Percentiles rank a stretch among this genome's conserved stretches.
Conservation (phyloP, 1,140 invertebrate genomes). For the Tetraneura akinire region DNA sequence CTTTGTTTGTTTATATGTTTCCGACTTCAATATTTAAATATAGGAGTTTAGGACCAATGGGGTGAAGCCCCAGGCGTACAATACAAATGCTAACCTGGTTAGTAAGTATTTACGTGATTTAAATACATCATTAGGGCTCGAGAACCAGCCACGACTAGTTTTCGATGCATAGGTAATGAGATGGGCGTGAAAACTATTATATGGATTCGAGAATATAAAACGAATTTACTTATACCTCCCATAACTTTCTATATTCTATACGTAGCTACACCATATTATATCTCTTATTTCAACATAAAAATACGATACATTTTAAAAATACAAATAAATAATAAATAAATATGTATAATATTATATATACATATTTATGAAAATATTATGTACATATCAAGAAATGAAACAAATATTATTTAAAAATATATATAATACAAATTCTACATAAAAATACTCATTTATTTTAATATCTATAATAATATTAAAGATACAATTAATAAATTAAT, state of each 20-base stretch:
- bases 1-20: conserved; percentile 48
- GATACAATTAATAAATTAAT: too few relatives aligned
- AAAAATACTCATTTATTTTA: too few relatives aligned
- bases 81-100: conserved; percentile 38
- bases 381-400: too few relatives aligned
- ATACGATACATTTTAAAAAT: too few relatives aligned
- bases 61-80: conserved; percentile 18
- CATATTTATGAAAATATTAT: too few relatives aligned
- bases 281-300: too few relatives aligned
- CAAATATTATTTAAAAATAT: too few relatives aligned
- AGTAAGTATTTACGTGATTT: conserved; percentile 40
- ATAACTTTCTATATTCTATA: too few relatives aligned
- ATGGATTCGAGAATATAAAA: conserved; percentile 14
- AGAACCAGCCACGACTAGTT: conserved; percentile 14
- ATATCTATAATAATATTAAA: too few relatives aligned
- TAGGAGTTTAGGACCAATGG: conserved; percentile 4
- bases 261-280: too few relatives aligned
- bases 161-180: conserved; percentile 51
- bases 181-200: conserved; percentile 43
- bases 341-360: not conserved
- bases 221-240: not conserved
- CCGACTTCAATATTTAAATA: conserved; percentile 44
- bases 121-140: conserved; percentile 40
- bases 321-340: not conserved
- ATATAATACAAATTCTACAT: too few relatives aligned